A percentile compares a stretch with the other conserved stretches of the same genome.
phyloP scores from a whole-genome alignment of 2,113 vertebrate genomes.

The Oenanthe melanoleuca region DNA sequence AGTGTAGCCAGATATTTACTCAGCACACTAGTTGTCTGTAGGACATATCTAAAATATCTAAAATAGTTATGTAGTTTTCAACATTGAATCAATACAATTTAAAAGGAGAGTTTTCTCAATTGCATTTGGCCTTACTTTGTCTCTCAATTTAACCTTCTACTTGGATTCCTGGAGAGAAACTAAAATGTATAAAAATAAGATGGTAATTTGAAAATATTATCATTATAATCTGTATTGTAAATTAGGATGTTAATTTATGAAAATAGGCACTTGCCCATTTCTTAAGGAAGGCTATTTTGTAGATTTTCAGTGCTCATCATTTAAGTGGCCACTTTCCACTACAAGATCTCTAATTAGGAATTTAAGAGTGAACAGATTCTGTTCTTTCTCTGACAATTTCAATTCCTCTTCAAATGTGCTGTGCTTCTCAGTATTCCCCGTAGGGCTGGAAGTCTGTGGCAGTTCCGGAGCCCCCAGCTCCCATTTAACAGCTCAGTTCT shows the following conservation, averaged over 20 bases:
- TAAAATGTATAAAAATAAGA: not conserved
- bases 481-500: constrained; percentile 48
- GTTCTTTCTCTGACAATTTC: constrained; percentile 57
- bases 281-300: not conserved
- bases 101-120: not conserved
- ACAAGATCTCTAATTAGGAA: constrained; percentile 52
- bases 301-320: constrained; percentile 25
- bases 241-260: not conserved
- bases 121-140: not conserved
- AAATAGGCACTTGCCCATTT: not conserved
- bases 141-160: not conserved
- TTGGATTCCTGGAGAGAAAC: not conserved
- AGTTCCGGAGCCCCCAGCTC: constrained; percentile 51
- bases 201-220: not conserved
- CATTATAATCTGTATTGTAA: not conserved
- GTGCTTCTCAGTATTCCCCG: constrained; percentile 51
- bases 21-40: not conserved
- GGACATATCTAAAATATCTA: not conserved
- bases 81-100: not conserved
- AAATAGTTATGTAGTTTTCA: not conserved
- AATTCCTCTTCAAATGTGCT: constrained; percentile 50
- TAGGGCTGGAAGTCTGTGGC: constrained; percentile 31
- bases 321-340: constrained; percentile 8
- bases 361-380: constrained; percentile 60
- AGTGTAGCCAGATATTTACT: not conserved